Evolutionary conservation across 2,113 vertebrate species (phyloP).

Genomic region (Uropsilus gracilis): DNA sequence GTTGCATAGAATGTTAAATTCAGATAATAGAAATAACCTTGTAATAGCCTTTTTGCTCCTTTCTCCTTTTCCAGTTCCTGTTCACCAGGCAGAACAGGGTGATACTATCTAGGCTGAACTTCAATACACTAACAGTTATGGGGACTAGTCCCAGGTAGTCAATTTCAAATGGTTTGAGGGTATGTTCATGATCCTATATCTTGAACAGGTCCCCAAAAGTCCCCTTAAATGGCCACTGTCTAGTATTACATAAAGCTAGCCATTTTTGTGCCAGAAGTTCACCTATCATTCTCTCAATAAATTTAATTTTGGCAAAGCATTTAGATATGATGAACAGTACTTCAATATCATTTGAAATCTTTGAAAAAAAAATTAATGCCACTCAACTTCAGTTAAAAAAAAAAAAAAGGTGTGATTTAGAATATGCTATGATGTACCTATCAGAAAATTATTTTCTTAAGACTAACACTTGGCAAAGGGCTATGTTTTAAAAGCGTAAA

Average conservation of each 20-base stretch:
- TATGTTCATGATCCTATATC: background rate
- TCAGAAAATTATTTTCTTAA: constrained; percentile 54
- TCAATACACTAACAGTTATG: rapidly evolving
- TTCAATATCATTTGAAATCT: constrained; percentile 10
- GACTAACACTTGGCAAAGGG: constrained; percentile 38
- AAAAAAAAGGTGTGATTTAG: constrained; percentile 20
- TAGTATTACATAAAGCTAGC: background rate
- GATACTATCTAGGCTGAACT: background rate
- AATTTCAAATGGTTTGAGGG: background rate
- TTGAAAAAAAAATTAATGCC: constrained; percentile 53
- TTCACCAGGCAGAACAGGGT: background rate
- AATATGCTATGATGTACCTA: background rate
- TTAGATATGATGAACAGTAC: background rate
- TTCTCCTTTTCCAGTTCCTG: background rate
- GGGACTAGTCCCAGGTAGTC: background rate
- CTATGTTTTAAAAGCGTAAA: constrained; percentile 35
- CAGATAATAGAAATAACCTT: background rate
- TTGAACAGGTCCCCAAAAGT: background rate
- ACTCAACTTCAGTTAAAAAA: constrained; percentile 14
- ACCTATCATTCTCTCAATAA: background rate
- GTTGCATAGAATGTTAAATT: background rate
- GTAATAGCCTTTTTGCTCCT: rapidly evolving
- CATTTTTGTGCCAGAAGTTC: background rate
- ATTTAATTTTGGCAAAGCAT: background rate
- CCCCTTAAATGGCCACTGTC: background rate